Percentiles rank a stretch among this genome's conserved stretches.
phyloP scores from a whole-genome alignment of 37 sponge, comb jelly and placozoan genomes.

The Ianthella basta region DNA sequence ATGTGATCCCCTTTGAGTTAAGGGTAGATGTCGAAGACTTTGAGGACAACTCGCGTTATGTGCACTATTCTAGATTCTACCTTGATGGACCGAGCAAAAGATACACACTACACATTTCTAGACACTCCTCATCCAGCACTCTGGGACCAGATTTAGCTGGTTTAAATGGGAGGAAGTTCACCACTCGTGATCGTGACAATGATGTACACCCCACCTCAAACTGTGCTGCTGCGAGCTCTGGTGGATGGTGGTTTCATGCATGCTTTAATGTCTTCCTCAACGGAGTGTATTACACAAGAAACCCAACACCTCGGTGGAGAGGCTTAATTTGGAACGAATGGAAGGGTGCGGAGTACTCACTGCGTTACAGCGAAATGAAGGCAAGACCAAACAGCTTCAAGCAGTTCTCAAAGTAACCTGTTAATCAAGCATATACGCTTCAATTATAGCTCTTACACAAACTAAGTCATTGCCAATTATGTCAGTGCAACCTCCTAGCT shows the following conservation, averaged over 20 bases:
- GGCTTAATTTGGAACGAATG: conserved; percentile 3
- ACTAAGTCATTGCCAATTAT: too few species aligned
- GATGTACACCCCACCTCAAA: background rate
- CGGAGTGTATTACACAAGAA: background rate
- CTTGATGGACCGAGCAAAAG: background rate
- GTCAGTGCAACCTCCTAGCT: too few species aligned
- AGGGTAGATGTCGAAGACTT: conserved; percentile 4
- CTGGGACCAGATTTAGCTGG: background rate
- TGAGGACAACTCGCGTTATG: conserved; percentile 8
- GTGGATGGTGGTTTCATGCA: conserved; percentile 27
- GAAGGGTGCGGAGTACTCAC: background rate
- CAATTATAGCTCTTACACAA: too few species aligned
- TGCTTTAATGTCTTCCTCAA: background rate
- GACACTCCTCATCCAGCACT: background rate
- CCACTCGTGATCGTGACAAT: conserved; percentile 1
- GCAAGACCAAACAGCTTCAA: background rate
- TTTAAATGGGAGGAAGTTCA: background rate
- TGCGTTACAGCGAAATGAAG: conserved; percentile 1
- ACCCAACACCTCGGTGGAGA: background rate
- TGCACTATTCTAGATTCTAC: background rate
- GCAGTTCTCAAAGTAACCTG: too few species aligned
- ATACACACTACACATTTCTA: background rate
- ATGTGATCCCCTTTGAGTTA: background rate
- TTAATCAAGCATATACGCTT: too few species aligned
- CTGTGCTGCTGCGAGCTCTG: background rate